Base-by-base conservation (phyloP, 1,140 invertebrate genomes). In the Hormaphis cornu region DNA sequence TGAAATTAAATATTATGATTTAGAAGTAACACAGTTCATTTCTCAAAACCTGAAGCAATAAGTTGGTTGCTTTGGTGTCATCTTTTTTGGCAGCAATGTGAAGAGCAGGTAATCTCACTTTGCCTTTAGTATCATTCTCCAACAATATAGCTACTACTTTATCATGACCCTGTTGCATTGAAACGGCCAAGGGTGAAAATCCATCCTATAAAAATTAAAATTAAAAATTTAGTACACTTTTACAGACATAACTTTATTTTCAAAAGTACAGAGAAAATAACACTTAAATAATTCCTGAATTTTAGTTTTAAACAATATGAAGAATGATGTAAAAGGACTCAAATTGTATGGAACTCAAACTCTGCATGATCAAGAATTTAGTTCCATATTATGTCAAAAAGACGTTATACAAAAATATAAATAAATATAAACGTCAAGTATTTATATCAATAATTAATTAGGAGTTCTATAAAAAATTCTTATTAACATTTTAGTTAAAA, bases 21-120 rank as follows among this genome's bases (percentile, higher is more conserved):
- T n/a, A n/a, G n/a, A n/a, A n/a, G n/a, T n/a, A n/a, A n/a, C n/a
- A n/a, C n/a, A n/a, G n/a, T n/a, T n/a, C n/a, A 4, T 40, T 40
- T 40, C 16, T 52, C 4, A 53, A 69, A 30, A 87, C 87, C 81
- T 94, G 91, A 52, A 99, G 82, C 44, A 96, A 83, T 52, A 97
- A 81, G 58, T 87, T 87, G 9, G 95, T 95, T 30, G 95, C 93
- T 80, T 95, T 97, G 70, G 92, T 91, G 77, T 99, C 97, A 78
- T 99, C 96, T 79, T 99, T 99, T 80, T 99, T 99, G 26, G 97
- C 97, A n/a, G 97, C 97, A 75, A 99, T 98, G 80, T 99, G 96
- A 50, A 99, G 82, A 10, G 90, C 90, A 1, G 90, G 90, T 58
- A 92, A 76, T 69, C 89, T 83, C 42, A 98, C 92, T 82, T 95